These are phyloP conservation scores for Corapipo altera DNA, from an alignment of 2,113 vertebrate species.

Conservation along the genomic window DNA sequence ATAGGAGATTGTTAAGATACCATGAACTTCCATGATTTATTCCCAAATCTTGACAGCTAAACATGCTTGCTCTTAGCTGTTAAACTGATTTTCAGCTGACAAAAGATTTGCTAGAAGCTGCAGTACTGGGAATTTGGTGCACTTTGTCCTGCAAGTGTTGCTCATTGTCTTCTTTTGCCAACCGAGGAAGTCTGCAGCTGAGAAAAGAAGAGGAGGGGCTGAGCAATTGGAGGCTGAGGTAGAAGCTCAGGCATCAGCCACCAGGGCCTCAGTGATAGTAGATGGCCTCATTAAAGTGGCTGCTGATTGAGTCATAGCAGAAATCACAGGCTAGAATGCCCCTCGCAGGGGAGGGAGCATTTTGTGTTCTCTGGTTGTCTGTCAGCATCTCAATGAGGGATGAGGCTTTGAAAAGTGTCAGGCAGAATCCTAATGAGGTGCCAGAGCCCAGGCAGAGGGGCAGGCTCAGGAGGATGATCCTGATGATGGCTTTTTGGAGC, in stretches of 20 bases:
- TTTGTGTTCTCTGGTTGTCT: neutral
- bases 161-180: constrained; percentile 15
- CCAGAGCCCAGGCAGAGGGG: neutral
- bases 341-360: neutral
- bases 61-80: neutral
- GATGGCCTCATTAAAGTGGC: neutral
- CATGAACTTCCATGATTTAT: neutral
- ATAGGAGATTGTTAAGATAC: neutral
- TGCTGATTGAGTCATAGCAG: constrained; percentile 1
- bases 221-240: neutral
- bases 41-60: neutral
- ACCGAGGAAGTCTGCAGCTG: neutral
- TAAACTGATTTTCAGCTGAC: neutral
- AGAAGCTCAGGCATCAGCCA: constrained; percentile 4
- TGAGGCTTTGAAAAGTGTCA: constrained; percentile 1
- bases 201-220: neutral
- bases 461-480: neutral
- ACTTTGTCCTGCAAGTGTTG: constrained; percentile 3
- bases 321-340: neutral
- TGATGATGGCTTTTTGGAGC: neutral
- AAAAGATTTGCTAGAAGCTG: neutral
- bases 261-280: neutral
- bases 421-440: constrained; percentile 31
- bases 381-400: constrained; percentile 41
- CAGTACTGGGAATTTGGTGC: neutral